Evolutionary conservation across 2,888 invertebrate genomes (phyloP).

Genomic region (Mythimna pallens): DNA sequence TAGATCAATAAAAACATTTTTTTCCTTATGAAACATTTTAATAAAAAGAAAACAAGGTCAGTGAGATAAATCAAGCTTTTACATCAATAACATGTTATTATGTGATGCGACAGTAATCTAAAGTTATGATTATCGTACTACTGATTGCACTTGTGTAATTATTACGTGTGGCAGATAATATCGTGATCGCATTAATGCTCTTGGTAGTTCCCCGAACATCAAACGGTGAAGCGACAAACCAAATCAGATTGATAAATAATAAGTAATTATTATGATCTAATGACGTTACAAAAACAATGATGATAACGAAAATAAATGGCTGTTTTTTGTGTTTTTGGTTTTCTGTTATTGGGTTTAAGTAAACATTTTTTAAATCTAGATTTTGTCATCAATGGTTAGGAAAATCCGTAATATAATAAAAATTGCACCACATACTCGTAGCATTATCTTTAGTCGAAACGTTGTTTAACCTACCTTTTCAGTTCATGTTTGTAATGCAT

Average conservation of each 20-base stretch:
- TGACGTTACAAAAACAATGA: background rate
- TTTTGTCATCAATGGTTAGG: background rate
- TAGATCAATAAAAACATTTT: background rate
- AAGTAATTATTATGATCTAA: background rate
- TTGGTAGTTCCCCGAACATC: background rate
- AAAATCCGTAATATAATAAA: no score
- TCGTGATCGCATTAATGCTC: background rate
- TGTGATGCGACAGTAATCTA: background rate
- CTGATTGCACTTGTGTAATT: background rate
- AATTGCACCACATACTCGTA: background rate
- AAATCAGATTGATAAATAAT: background rate
- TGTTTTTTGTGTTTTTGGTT: no score
- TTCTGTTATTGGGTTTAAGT: background rate
- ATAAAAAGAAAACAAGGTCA: background rate
- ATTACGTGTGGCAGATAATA: background rate
- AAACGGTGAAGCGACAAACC: background rate
- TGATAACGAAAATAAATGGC: no score
- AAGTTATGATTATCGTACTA: background rate
- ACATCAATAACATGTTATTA: background rate
- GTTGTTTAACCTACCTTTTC: background rate
- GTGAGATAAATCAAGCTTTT: background rate
- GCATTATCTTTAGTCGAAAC: background rate
- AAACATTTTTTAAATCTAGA: background rate
- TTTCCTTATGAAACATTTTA: no score
- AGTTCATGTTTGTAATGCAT: background rate